These are phyloP conservation scores for Homarus gammarus DNA, from an alignment of 2,888 invertebrate species.

Conservation along the genomic window DNA sequence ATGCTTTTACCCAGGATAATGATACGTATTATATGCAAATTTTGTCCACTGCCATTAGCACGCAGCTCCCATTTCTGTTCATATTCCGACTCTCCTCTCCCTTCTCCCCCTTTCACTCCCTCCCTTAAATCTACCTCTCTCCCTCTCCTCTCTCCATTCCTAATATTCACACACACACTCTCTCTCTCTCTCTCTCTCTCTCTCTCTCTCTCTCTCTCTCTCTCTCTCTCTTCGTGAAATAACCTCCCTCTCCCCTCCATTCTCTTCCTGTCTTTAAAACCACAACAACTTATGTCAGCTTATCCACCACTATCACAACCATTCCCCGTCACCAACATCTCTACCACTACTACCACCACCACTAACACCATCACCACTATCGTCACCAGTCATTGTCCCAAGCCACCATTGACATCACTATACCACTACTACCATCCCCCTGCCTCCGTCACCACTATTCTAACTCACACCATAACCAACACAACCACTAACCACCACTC, in stretches of 20 bases:
- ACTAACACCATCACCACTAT: background rate
- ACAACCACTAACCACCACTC: too few species aligned
- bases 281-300: background rate
- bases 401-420: background rate
- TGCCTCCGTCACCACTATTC: background rate
- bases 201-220: background rate
- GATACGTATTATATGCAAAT: slow-evolving; percentile 66
- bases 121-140: background rate
- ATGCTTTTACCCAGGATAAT: slow-evolving; percentile 52
- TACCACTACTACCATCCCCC: background rate
- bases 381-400: background rate
- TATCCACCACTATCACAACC: background rate
- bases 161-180: too few species aligned
- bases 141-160: background rate
- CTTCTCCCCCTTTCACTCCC: background rate
- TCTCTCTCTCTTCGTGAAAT: background rate
- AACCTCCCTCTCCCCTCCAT: too few species aligned
- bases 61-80: slow-evolving; percentile 39
- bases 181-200: slow-evolving; percentile 38
- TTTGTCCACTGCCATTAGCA: slow-evolving; percentile 43
- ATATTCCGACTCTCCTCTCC: slow-evolving; percentile 32
- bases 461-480: too few species aligned
- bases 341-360: background rate
- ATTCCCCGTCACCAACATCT: background rate
- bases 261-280: background rate